Evolutionary conservation across 2,113 vertebrate species (phyloP).

Genomic region (Myocastor coypus): DNA sequence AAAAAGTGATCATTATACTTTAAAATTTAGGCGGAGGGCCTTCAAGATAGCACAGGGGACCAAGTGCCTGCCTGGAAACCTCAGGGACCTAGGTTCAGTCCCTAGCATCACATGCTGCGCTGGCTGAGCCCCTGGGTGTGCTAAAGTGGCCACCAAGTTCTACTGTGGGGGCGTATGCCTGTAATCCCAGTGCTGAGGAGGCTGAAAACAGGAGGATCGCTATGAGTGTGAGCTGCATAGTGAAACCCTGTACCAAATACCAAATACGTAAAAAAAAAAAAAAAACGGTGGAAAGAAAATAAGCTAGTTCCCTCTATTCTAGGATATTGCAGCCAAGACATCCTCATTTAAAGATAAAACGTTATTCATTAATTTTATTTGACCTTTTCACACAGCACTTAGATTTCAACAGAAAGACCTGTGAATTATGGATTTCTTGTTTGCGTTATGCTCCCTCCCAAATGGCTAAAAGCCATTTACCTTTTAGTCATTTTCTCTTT

Average conservation of each 20-base stretch:
- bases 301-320: not conserved
- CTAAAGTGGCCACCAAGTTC: too few relatives aligned
- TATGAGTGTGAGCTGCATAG: too few relatives aligned
- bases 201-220: too few relatives aligned
- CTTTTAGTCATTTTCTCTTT: constrained; percentile 81
- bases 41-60: too few relatives aligned
- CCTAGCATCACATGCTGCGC: too few relatives aligned
- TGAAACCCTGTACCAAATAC: too few relatives aligned
- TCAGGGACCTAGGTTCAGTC: too few relatives aligned
- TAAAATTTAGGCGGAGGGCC: not conserved
- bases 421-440: constrained; percentile 62
- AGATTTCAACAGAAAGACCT: constrained; percentile 73
- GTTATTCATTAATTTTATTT: not conserved
- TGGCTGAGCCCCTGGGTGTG: too few relatives aligned
- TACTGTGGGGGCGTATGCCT: too few relatives aligned
- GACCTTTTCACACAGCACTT: not conserved
- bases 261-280: not conserved
- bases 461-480: constrained; percentile 77
- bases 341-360: constrained; percentile 32
- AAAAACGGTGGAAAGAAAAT: not conserved
- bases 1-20: not conserved
- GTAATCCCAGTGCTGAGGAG: too few relatives aligned
- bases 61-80: too few relatives aligned
- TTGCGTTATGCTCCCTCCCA: constrained; percentile 71
- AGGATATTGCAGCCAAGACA: not conserved